phyloP scores from a whole-genome alignment of 2,797 vertebrate genomes.

The Scyliorhinus canicula region DNA sequence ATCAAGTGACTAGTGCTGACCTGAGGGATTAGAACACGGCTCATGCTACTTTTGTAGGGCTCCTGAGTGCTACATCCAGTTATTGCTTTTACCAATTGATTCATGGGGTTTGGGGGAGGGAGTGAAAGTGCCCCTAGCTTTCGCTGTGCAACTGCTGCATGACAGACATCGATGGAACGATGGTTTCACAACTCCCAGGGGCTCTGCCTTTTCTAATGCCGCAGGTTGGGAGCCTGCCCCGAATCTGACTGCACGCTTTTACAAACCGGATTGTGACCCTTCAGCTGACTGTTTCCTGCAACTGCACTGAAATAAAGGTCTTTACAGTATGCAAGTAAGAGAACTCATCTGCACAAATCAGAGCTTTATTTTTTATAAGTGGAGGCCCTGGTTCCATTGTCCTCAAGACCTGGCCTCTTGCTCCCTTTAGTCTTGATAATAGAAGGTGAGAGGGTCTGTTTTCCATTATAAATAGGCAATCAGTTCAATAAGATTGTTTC shows the following conservation, averaged over 20 bases:
- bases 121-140: not conserved
- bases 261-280: not conserved
- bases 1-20: not conserved
- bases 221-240: not conserved
- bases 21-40: not conserved
- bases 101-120: not conserved
- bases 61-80: not conserved
- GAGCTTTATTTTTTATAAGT: not conserved
- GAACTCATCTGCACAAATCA: not conserved
- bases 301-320: not conserved
- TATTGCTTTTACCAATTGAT: not conserved
- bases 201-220: not conserved
- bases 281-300: not conserved
- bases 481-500: not conserved
- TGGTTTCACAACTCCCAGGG: too few species aligned
- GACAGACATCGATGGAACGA: not conserved
- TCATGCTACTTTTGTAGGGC: not conserved
- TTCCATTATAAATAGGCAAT: not conserved
- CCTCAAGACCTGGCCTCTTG: not conserved
- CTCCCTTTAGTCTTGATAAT: not conserved
- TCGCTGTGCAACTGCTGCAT: not conserved
- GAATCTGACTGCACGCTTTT: not conserved
- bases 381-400: not conserved
- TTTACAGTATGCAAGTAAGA: not conserved
- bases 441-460: constrained; percentile 20